These are phyloP conservation scores for Pollicipes pollicipes DNA, from an alignment of 1,140 invertebrate genomes.

Conservation along the genomic window DNA sequence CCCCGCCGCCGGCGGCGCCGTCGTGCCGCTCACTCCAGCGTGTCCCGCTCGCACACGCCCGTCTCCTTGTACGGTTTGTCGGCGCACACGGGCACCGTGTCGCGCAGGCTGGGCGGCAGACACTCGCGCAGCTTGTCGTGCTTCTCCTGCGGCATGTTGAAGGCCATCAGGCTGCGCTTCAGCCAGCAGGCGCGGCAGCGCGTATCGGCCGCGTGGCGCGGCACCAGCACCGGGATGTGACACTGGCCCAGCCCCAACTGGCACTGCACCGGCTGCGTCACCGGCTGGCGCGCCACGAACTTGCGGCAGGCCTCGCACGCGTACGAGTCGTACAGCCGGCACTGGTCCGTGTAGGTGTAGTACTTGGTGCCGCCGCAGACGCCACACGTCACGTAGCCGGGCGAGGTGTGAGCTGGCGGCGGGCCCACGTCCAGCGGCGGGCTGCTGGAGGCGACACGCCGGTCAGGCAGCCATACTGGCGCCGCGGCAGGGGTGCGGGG, in stretches of 20 bases:
- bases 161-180: conserved; percentile 58
- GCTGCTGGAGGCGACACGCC: not conserved
- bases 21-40: not conserved
- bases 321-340: conserved; percentile 61
- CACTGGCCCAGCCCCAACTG: not conserved
- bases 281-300: conserved; percentile 41
- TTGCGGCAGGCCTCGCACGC: conserved; percentile 69
- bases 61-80: conserved; percentile 1
- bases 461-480: no score
- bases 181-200: conserved; percentile 68
- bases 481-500: no score
- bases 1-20: conserved; percentile 21
- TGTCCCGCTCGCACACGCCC: conserved; percentile 1
- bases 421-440: not conserved
- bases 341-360: conserved; percentile 53
- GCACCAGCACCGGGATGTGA: conserved; percentile 1
- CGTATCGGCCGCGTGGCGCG: not conserved
- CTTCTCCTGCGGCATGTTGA: conserved; percentile 39
- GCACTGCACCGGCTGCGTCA: not conserved
- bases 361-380: conserved; percentile 58
- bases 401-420: conserved; percentile 16
- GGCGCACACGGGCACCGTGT: not conserved
- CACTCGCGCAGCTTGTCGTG: conserved; percentile 19
- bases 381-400: conserved; percentile 50
- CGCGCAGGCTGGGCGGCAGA: conserved; percentile 23